These are phyloP conservation scores for Brienomyrus brachyistius DNA, from an alignment of 2,113 vertebrate species.

Conservation along the genomic window DNA sequence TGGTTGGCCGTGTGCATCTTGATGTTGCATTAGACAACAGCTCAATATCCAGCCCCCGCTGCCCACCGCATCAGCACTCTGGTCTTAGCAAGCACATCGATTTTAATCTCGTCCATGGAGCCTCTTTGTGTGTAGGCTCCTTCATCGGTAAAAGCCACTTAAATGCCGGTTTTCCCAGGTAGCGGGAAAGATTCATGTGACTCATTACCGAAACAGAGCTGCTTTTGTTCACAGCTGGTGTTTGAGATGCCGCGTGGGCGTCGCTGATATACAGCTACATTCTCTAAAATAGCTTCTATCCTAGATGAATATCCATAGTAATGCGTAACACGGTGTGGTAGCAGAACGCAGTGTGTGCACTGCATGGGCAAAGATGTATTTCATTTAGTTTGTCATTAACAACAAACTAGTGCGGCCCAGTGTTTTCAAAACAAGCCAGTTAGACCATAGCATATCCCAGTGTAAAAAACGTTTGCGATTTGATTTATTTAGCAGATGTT, in stretches of 20 bases:
- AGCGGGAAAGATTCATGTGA: slow-evolving; percentile 6
- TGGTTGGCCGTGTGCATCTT: background rate
- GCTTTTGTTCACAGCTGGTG: background rate
- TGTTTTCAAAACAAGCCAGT: background rate
- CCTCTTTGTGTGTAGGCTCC: background rate
- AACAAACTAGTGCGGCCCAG: background rate
- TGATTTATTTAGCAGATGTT: background rate
- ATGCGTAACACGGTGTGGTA: background rate
- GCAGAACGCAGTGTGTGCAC: too few species aligned
- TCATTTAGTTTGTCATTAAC: background rate
- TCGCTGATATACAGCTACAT: background rate
- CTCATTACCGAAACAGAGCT: background rate
- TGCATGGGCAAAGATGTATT: background rate
- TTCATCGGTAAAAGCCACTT: background rate
- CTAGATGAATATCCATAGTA: background rate
- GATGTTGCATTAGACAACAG: background rate
- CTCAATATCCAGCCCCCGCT: background rate
- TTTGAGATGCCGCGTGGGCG: background rate
- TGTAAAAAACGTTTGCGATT: background rate
- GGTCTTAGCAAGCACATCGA: background rate
- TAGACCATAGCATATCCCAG: background rate
- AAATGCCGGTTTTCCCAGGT: background rate
- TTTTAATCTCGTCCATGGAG: background rate
- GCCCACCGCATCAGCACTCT: background rate
- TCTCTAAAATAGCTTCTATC: background rate